Conservation (phyloP, 2,888 invertebrate genomes). For the Elgonia sp. region DNA sequence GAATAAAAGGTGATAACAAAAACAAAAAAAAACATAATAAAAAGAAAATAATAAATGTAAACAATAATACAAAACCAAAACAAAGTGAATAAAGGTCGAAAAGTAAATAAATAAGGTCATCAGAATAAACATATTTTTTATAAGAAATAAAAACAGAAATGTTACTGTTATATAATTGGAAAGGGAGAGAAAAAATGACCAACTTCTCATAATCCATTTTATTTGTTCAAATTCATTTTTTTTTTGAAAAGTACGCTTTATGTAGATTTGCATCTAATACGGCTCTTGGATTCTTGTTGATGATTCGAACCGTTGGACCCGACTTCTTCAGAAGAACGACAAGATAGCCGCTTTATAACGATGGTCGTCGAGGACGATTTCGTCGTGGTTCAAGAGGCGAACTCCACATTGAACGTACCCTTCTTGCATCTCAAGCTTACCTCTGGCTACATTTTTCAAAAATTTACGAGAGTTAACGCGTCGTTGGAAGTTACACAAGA, state of each 20-base stretch:
- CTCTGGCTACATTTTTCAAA: constrained; percentile 73
- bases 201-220: background rate
- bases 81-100: too few relatives aligned
- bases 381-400: constrained; percentile 65
- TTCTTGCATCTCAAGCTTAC: constrained; percentile 56
- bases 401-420: constrained; percentile 60
- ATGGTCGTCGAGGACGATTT: constrained; percentile 68
- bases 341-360: constrained; percentile 72
- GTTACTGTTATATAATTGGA: background rate
- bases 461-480: constrained; percentile 68
- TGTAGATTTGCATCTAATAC: constrained; percentile 32
- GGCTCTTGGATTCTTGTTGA: constrained; percentile 37
- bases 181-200: background rate
- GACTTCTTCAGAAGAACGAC: constrained; percentile 58
- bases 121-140: too few relatives aligned
- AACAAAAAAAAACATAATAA: too few relatives aligned
- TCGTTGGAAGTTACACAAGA: constrained; percentile 72
- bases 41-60: too few relatives aligned
- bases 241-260: constrained; percentile 9
- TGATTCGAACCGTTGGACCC: constrained; percentile 58
- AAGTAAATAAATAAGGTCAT: too few relatives aligned
- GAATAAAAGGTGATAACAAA: too few relatives aligned
- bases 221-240: constrained; percentile 3
- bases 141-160: too few relatives aligned
- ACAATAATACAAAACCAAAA: too few relatives aligned